Conservation (phyloP, 2,113 vertebrate species). For the Dipodomys ordii region DNA sequence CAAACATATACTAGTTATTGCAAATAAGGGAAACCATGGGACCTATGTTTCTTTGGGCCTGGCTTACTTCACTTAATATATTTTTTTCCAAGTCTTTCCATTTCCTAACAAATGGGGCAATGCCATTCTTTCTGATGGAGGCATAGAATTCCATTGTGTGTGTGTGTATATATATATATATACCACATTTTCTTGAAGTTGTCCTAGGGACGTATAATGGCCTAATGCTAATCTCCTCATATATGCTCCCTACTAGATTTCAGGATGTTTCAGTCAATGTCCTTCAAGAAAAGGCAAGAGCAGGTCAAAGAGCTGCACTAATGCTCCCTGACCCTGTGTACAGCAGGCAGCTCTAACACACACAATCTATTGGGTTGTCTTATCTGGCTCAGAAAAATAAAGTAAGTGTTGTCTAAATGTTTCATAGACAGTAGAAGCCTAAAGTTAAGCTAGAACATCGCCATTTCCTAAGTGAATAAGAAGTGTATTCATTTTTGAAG, state of each 20-base stretch:
- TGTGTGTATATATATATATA: no score
- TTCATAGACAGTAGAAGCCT: background rate
- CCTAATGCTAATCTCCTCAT: background rate
- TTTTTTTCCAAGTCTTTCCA: no score
- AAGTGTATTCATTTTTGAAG: background rate
- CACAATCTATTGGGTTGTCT: background rate
- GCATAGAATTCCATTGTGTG: no score
- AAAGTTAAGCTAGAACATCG: background rate
- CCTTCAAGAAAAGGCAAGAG: background rate
- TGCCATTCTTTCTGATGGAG: no score
- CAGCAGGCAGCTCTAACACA: no score
- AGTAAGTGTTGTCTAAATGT: background rate
- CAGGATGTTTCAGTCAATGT: background rate
- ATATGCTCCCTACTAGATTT: background rate
- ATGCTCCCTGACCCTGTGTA: background rate
- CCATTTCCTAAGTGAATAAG: background rate
- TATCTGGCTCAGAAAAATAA: background rate
- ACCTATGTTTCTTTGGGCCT: no score
- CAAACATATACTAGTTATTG: no score
- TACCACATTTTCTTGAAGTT: background rate
- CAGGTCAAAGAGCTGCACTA: background rate
- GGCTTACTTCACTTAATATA: no score
- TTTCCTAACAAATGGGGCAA: no score
- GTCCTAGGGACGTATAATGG: background rate
- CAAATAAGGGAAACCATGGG: no score